Evolutionary conservation across 2,113 vertebrate species (phyloP).

Genomic region (Lota lota): DNA sequence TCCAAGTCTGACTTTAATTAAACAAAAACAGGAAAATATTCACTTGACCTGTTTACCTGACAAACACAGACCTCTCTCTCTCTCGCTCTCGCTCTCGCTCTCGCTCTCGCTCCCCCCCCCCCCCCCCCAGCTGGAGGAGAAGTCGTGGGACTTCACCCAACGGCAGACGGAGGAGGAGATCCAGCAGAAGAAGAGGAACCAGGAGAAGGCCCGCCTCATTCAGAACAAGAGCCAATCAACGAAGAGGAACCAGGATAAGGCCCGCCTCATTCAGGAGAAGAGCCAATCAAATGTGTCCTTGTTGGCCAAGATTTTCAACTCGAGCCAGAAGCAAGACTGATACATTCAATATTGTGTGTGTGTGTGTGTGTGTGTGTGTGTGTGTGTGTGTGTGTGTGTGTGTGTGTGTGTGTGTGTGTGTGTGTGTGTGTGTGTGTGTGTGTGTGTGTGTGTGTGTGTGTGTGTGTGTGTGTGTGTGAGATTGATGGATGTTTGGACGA

Average conservation of each 20-base stretch:
- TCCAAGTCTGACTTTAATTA: no score
- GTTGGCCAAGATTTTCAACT: slow-evolving; percentile 82
- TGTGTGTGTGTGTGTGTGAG: no score
- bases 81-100: background rate
- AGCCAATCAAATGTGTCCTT: slow-evolving; percentile 82
- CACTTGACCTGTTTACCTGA: no score
- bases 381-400: no score
- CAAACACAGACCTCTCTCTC: background rate
- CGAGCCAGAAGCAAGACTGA: slow-evolving; percentile 9
- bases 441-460: no score
- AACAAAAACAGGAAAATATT: no score
- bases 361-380: no score
- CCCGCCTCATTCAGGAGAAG: slow-evolving; percentile 65
- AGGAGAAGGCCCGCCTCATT: slow-evolving; percentile 55
- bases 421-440: no score
- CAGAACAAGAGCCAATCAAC: slow-evolving; percentile 80
- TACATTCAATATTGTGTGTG: no score
- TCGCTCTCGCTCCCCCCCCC: background rate
- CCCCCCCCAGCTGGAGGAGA: slow-evolving; percentile 52
- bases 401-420: no score
- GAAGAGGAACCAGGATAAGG: slow-evolving; percentile 59
- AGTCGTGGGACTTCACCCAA: slow-evolving; percentile 82
- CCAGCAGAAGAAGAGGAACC: slow-evolving; percentile 56
- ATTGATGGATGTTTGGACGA: no score
- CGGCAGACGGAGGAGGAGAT: slow-evolving; percentile 82